Evolutionary conservation across 2,888 invertebrate species (phyloP).

Genomic region (Amphimallon solstitiale): DNA sequence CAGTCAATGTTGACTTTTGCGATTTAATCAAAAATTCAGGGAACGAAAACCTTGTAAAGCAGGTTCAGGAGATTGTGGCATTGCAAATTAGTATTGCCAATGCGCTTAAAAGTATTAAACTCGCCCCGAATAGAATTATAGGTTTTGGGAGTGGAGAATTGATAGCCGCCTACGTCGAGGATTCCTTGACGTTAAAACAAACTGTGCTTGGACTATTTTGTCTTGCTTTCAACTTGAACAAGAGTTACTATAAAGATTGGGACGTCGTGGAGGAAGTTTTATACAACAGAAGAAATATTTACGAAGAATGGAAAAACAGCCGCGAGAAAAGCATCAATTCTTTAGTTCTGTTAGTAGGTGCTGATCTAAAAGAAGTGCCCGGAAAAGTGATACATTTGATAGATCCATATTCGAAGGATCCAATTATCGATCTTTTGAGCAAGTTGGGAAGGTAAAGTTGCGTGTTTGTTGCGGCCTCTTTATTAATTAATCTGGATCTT

Average conservation of each 20-base stretch:
- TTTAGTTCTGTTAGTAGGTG: background rate
- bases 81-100: conserved; percentile 83
- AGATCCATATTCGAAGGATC: background rate
- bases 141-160: too few species aligned
- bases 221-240: too few species aligned
- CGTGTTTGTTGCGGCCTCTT: background rate
- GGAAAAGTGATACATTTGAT: background rate
- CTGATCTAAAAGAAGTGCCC: background rate
- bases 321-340: background rate
- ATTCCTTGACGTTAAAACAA: conserved; percentile 62
- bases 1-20: too few species aligned
- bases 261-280: too few species aligned
- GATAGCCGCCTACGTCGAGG: conserved; percentile 20
- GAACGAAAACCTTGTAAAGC: too few species aligned
- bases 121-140: conserved; percentile 70
- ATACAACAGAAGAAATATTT: too few species aligned
- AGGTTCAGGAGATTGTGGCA: too few species aligned
- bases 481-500: background rate
- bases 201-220: too few species aligned
- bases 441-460: conserved; percentile 10
- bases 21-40: too few species aligned
- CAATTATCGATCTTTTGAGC: background rate
- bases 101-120: conserved; percentile 62
- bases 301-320: too few species aligned
- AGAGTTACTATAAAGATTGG: too few species aligned